A percentile compares a stretch with the other conserved stretches of the same genome.
phyloP scores from a whole-genome alignment of 2,888 invertebrate genomes.

The Rhabditophanes sp. region DNA sequence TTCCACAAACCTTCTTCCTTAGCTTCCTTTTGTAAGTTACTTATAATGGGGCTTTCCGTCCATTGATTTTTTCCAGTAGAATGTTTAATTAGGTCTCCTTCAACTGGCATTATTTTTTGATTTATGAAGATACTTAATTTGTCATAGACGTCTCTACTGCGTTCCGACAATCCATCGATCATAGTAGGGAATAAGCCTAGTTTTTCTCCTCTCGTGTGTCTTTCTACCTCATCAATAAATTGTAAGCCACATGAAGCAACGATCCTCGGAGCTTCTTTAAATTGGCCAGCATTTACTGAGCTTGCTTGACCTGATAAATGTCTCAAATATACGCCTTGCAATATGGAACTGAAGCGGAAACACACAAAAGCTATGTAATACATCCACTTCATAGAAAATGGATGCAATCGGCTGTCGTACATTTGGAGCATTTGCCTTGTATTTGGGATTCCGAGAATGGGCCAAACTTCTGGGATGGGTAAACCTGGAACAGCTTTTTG shows the following conservation, averaged over 20 bases:
- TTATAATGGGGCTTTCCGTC: constrained; percentile 42
- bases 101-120: constrained; percentile 45
- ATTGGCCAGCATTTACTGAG: constrained; percentile 12
- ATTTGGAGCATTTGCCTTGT: constrained; percentile 1
- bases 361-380: constrained; percentile 46
- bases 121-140: background rate
- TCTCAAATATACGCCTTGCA: constrained; percentile 47
- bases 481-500: background rate
- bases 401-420: constrained; percentile 3
- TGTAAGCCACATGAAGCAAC: constrained; percentile 18
- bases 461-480: too few relatives aligned
- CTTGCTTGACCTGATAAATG: constrained; percentile 33
- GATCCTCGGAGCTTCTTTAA: constrained; percentile 17
- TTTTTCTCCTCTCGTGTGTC: constrained; percentile 7
- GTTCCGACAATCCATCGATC: constrained; percentile 42
- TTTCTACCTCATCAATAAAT: constrained; percentile 13
- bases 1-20: constrained; percentile 47
- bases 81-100: constrained; percentile 36
- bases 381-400: constrained; percentile 23
- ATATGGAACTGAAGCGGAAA: constrained; percentile 45
- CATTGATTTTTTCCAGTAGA: constrained; percentile 36
- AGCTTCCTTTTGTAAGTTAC: constrained; percentile 35
- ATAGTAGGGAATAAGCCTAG: constrained; percentile 42
- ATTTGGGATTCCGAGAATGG: constrained; percentile 9
- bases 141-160: constrained; percentile 28